A percentile compares a stretch with the other conserved stretches of the same genome.
These are phyloP conservation scores for Thereuonema tuberculata DNA, from an alignment of 1,140 invertebrate genomes.

Conservation along the genomic window DNA sequence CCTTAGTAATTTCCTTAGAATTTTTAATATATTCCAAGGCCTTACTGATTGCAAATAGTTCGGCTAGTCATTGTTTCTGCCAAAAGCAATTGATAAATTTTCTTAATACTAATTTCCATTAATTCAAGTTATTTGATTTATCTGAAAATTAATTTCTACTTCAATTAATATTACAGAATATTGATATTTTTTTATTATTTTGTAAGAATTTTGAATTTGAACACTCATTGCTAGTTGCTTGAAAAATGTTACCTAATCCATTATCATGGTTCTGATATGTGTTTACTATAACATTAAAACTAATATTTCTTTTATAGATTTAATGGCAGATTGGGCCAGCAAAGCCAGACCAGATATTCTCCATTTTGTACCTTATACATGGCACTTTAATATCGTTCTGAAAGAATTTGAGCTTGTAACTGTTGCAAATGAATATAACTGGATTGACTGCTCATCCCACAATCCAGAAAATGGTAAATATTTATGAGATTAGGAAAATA, in stretches of 20 bases:
- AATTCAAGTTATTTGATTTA: constrained; percentile 1
- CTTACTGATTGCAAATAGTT: too few species aligned
- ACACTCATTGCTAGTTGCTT: too few species aligned
- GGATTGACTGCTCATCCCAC: constrained; percentile 93
- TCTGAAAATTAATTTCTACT: neutral
- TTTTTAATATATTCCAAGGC: too few species aligned
- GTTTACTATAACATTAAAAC: too few species aligned
- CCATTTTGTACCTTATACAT: constrained; percentile 93
- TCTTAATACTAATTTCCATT: constrained; percentile 6
- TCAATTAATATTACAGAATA: constrained; percentile 6
- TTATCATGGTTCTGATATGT: too few species aligned
- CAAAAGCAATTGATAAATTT: too few species aligned
- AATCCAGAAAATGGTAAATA: constrained; percentile 74
- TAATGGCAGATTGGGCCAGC: constrained; percentile 91
- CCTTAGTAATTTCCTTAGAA: too few species aligned
- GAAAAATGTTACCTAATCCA: too few species aligned
- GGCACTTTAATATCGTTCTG: constrained; percentile 76
- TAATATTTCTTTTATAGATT: constrained; percentile 38
- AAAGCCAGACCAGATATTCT: constrained; percentile 80
- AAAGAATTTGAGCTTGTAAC: constrained; percentile 94
- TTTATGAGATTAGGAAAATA: too few species aligned
- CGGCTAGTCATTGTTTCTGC: too few species aligned
- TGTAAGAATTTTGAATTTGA: neutral
- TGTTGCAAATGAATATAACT: constrained; percentile 92
- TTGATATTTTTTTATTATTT: neutral